Percentiles rank a stretch among this genome's conserved stretches.
Conservation (phyloP, 1,140 invertebrate species). For the Stenopsyche tienmushanensis region DNA sequence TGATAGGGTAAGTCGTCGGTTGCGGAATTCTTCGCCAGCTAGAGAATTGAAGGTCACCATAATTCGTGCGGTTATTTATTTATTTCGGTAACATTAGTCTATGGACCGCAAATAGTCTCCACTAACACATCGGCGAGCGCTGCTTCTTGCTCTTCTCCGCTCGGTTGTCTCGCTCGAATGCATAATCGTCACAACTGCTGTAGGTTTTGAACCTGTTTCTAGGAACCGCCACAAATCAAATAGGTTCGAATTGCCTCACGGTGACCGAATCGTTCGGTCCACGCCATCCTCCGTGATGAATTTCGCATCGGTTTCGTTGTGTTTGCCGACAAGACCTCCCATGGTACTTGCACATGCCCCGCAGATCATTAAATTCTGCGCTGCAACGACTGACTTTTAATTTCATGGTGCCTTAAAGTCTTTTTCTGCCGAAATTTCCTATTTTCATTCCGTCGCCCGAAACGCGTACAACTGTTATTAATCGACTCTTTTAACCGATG, state of each 20-base stretch:
- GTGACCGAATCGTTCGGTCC: not conserved
- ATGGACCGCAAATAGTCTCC: slow-evolving; percentile 4
- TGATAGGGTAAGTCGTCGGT: slow-evolving; percentile 17
- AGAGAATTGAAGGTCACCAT: slow-evolving; percentile 21
- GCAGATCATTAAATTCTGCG: not conserved
- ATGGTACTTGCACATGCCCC: not conserved
- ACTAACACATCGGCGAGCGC: not conserved
- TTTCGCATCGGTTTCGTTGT: no score
- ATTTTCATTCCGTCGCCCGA: no score
- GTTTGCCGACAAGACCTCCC: no score
- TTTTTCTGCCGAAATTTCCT: no score
- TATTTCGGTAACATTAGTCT: slow-evolving; percentile 17
- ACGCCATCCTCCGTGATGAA: not conserved
- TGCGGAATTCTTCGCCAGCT: slow-evolving; percentile 21
- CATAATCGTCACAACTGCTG: not conserved
- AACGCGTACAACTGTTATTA: not conserved
- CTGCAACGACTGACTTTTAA: not conserved
- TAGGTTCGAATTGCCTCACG: not conserved
- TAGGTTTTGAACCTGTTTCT: not conserved
- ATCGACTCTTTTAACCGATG: no score
- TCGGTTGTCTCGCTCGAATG: not conserved
- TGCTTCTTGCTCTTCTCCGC: not conserved
- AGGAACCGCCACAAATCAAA: slow-evolving; percentile 5
- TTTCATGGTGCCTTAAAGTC: not conserved
- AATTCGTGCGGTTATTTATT: slow-evolving; percentile 29